These are phyloP conservation scores for Catharus minimus DNA, from an alignment of 2,113 vertebrate genomes.

Conservation along the genomic window DNA sequence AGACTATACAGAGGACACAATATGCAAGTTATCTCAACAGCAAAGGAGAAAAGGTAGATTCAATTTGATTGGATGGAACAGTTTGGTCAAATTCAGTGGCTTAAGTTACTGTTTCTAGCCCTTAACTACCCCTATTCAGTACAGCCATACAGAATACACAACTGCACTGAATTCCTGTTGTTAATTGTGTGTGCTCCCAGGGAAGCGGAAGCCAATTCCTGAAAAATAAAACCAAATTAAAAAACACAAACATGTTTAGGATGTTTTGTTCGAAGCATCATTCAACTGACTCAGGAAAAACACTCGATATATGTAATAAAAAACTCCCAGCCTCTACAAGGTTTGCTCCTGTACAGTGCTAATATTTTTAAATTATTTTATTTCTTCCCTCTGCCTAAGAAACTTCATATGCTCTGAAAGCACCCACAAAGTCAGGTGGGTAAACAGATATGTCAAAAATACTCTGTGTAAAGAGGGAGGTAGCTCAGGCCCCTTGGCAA, in stretches of 20 bases:
- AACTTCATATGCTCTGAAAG: slow-evolving; percentile 49
- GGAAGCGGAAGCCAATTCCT: not conserved
- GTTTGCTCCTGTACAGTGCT: not conserved
- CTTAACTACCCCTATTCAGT: slow-evolving; percentile 58
- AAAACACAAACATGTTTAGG: not conserved
- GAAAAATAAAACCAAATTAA: not conserved
- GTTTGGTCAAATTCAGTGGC: slow-evolving; percentile 55
- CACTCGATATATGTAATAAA: not conserved
- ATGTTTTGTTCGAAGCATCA: slow-evolving; percentile 12
- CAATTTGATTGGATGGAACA: slow-evolving; percentile 23
- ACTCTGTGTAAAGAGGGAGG: slow-evolving; percentile 41
- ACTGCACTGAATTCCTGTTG: slow-evolving; percentile 29
- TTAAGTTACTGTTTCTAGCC: slow-evolving; percentile 57
- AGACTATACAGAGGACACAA: slow-evolving; percentile 65
- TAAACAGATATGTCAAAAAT: slow-evolving; percentile 41
- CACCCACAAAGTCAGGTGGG: slow-evolving; percentile 16
- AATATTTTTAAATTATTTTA: slow-evolving; percentile 7
- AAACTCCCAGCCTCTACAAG: not conserved
- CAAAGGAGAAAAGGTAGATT: slow-evolving; percentile 48
- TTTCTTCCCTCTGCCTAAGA: slow-evolving; percentile 49
- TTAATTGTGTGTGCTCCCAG: not conserved
- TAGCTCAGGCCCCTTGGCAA: slow-evolving; percentile 36
- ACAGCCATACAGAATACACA: not conserved
- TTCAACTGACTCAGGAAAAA: not conserved
- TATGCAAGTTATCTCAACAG: slow-evolving; percentile 56